Percentiles rank a stretch among this genome's conserved stretches.
Conservation (phyloP, 2,797 vertebrate species). For the Lutjanus campechanus region DNA sequence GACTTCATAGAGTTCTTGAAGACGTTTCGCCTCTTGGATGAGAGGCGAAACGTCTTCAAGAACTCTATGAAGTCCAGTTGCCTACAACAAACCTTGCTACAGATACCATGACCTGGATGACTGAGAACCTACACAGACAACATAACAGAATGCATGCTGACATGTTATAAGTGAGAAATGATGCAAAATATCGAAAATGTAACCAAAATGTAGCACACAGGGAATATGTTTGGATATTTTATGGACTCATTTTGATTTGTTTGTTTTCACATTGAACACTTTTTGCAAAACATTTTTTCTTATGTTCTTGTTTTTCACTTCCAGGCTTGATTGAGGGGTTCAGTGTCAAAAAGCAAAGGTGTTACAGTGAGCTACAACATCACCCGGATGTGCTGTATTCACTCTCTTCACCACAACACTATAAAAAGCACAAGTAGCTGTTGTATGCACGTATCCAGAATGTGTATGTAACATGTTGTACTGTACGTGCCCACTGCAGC, state of each 20-base stretch:
- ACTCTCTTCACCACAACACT: neutral
- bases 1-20: too few relatives aligned
- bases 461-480: neutral
- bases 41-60: too few relatives aligned
- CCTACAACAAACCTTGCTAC: too few relatives aligned
- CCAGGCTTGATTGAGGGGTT: too few relatives aligned
- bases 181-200: neutral
- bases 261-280: neutral
- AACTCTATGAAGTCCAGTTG: too few relatives aligned
- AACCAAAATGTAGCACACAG: neutral
- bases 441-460: too few relatives aligned
- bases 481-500: neutral
- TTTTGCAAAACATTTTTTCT: too few relatives aligned
- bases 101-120: too few relatives aligned
- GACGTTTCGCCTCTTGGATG: too few relatives aligned
- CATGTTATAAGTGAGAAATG: too few relatives aligned
- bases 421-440: neutral
- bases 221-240: neutral
- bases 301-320: too few relatives aligned
- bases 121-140: too few relatives aligned
- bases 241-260: neutral
- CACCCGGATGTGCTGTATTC: neutral
- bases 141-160: neutral
- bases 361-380: neutral
- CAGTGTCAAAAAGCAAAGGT: neutral